These are phyloP conservation scores for Ailurus styani DNA, from an alignment of 2,113 vertebrate species.

Conservation along the genomic window DNA sequence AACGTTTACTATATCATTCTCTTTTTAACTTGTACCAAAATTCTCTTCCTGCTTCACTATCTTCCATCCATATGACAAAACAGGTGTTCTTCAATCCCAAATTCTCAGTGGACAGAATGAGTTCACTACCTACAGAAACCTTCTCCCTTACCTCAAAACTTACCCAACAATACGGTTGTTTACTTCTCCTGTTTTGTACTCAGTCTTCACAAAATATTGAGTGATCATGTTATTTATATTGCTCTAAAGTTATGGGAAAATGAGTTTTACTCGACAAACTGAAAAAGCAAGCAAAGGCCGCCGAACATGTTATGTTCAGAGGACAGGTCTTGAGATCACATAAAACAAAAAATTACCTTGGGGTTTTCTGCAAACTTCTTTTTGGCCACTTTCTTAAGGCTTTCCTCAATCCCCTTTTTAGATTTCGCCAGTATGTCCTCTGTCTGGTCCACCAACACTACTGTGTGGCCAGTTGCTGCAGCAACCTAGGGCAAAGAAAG, in stretches of 20 bases:
- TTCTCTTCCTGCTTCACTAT: not conserved
- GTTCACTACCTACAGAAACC: not conserved
- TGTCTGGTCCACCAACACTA: slow-evolving; percentile 94
- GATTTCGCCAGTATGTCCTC: slow-evolving; percentile 93
- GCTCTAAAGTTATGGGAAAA: not conserved
- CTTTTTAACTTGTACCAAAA: not conserved
- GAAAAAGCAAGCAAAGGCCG: not conserved
- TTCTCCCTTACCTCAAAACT: not conserved
- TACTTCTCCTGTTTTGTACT: not conserved
- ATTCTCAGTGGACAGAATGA: not conserved
- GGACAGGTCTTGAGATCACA: not conserved
- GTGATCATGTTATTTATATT: not conserved
- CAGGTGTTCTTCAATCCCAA: not conserved
- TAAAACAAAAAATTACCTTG: slow-evolving; percentile 81
- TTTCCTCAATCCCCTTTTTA: slow-evolving; percentile 90
- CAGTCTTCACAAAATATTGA: not conserved
- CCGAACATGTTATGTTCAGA: not conserved
- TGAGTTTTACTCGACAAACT: not conserved
- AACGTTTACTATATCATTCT: not conserved
- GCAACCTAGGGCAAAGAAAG: slow-evolving; percentile 84
- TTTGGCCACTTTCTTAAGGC: slow-evolving; percentile 91
- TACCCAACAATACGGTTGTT: not conserved
- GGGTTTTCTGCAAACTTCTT: slow-evolving; percentile 97
- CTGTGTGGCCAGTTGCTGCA: slow-evolving; percentile 92
- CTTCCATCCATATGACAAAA: not conserved